Evolutionary conservation across 1,140 invertebrate species (phyloP).

Genomic region (Venustaconcha ellipsiformis): DNA sequence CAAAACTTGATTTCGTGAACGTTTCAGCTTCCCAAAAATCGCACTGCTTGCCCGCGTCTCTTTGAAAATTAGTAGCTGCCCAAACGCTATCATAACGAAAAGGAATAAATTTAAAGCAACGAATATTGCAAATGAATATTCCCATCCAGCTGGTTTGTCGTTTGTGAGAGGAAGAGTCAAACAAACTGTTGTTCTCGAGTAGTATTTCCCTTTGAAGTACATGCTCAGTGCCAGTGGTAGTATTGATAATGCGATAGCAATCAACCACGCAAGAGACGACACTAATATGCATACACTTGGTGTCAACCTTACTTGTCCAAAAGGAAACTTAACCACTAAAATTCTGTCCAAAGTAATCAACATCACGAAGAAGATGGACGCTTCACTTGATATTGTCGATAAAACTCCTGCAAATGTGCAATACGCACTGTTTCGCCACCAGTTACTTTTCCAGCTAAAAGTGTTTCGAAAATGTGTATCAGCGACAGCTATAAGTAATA

Average conservation of each 20-base stretch:
- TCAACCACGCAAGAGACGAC: constrained; percentile 17
- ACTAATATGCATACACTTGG: background rate
- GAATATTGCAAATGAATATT: constrained; percentile 20
- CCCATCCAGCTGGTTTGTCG: constrained; percentile 7
- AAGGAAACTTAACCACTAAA: constrained; percentile 48
- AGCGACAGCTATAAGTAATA: constrained; percentile 45
- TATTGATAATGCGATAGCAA: constrained; percentile 21
- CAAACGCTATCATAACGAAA: constrained; percentile 37
- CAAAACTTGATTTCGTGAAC: constrained; percentile 25
- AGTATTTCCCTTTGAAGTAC: constrained; percentile 25
- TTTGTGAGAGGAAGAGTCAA: constrained; percentile 27
- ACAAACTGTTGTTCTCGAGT: constrained; percentile 34
- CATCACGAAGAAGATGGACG: constrained; percentile 39
- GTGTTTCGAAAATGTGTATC: constrained; percentile 30
- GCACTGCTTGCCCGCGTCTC: background rate
- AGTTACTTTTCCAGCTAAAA: constrained; percentile 41
- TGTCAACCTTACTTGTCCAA: constrained; percentile 24
- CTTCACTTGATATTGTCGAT: constrained; percentile 45
- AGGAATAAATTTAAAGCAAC: constrained; percentile 28
- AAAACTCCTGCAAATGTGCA: constrained; percentile 49
- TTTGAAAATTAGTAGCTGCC: constrained; percentile 34
- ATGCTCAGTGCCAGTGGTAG: constrained; percentile 29
- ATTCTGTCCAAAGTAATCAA: constrained; percentile 50
- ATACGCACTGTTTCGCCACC: constrained; percentile 36
- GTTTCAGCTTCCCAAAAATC: background rate